Base-by-base conservation (phyloP, 1,140 invertebrate genomes). In the Bombus waltoni region DNA sequence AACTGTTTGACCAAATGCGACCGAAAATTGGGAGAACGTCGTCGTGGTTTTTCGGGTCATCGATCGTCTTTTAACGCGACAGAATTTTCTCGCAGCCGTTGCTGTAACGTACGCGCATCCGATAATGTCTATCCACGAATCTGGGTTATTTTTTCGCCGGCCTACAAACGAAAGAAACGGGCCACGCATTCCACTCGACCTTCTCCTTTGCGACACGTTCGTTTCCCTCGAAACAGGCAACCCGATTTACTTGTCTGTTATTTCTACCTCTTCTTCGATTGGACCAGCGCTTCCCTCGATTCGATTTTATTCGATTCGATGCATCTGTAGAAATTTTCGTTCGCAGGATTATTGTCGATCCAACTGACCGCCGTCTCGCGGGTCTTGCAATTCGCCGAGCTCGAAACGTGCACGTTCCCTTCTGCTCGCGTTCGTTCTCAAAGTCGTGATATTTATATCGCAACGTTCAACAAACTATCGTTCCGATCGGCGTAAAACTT, bases 91-190 rank as follows among this genome's bases (percentile, higher is more conserved):
- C 40, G 9, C 11, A 53, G 35, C 10, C 9, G 15, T 28, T 28
- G 15, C 18, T 10, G 22, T 38, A 35, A 76, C 47, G 47, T 53
- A 57, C 28, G 74, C 6, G 57, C 35, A 13, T 18, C 11, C 25
- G 25, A 42, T 40, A 62, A 15, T 8, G 6, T 2, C 25, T 4
- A n/a, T 57, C 28, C 28, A 28, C 3, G 40, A 42, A 77, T 77
- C 57, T 77, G n/a, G 75, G 35, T 77, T 77, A 65, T 32, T 65
- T 77, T 77, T 77, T 77, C 74, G 28, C 0, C 28, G 75, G 38
- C 75, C 75, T 65, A 65, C 57, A 77, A 62, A 77, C 25, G 9
- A 62, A 77, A 77, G 15, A 77, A 62, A 1, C 53, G 53, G 15
- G 75, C 35, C 53, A 77, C 35, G 25, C 32, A 28, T 38, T 32